Evolutionary conservation across 2,888 invertebrate genomes (phyloP), one percentile per base, ranked within the genome.

Genomic region (Yponomeuta malinellus): DNA sequence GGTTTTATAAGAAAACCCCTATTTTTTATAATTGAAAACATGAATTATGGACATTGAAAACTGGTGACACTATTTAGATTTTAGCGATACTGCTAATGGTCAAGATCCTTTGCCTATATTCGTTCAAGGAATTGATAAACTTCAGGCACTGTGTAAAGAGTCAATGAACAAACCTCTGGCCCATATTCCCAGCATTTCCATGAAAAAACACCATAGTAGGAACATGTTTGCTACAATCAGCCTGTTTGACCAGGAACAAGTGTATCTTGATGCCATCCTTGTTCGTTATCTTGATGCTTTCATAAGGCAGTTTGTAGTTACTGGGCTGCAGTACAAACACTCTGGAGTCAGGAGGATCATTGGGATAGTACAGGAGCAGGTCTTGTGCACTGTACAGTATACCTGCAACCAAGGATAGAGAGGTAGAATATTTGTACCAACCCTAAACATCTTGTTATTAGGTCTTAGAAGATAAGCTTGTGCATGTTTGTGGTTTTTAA

Each of bases 101-200:
- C n/a, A n/a, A n/a, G n/a, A n/a, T n/a, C n/a, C n/a, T 33, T 33
- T 33, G 43, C 1, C 1, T 43, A 1, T 43, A 43, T 43, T 43
- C 3, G 43, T 43, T 43, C 1, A 43, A 1, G 5, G 43, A 43
- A 43, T 8, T 5, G 43, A 43, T 37, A 43, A 43, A 8, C 43
- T 43, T 43, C 43, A 43, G 43, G 43, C 8, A 43, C 6, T 8
- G 43, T 43, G 9, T 43, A 43, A 43, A 43, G 37, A 37, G 37
- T 4, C 43, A 43, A 15, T 9, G 69, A 12, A 73, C 78, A 78
- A 74, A 95, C 95, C 96, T 95, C 83, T 98, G 98, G 0, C 98
- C 98, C 94, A 98, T 97, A 84, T 98, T 99, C 15, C 98, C 98
- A 71, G 98, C 98, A 94, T 98, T 99, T 8, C 98, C 98, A 92